A percentile compares a stretch with the other conserved stretches of the same genome.
Conservation (phyloP, 2,797 vertebrate genomes). For the Poliocrania exsul region DNA sequence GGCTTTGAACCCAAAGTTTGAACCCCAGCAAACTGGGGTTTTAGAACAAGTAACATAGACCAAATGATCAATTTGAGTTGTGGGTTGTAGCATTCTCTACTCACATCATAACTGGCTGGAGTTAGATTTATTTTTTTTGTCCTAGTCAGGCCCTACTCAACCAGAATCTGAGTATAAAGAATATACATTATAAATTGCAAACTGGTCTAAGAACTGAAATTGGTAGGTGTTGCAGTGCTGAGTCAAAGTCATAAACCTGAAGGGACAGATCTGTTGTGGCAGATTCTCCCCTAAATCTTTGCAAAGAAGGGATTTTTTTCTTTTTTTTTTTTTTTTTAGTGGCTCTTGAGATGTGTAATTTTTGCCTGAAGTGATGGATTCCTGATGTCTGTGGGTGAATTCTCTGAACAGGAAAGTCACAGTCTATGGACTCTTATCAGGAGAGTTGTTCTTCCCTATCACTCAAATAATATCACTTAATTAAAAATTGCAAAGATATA, state of each 20-base stretch:
- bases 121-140: not conserved
- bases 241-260: not conserved
- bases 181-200: not conserved
- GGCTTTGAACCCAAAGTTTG: not conserved
- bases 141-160: not conserved
- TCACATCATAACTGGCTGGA: not conserved
- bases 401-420: not conserved
- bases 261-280: not conserved
- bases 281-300: not conserved
- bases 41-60: not conserved
- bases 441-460: not conserved
- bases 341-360: not conserved
- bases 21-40: not conserved
- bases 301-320: not conserved
- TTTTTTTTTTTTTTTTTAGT: not conserved
- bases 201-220: not conserved
- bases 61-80: fast-evolving
- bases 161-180: not conserved
- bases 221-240: not conserved
- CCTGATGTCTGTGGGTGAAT: not conserved
- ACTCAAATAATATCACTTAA: conserved; percentile 36
- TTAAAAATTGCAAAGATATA: conserved; percentile 50
- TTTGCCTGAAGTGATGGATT: not conserved
- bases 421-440: not conserved
- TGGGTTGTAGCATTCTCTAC: not conserved